Evolutionary conservation across 2,113 vertebrate species (phyloP).

Genomic region (Neotoma lepida): DNA sequence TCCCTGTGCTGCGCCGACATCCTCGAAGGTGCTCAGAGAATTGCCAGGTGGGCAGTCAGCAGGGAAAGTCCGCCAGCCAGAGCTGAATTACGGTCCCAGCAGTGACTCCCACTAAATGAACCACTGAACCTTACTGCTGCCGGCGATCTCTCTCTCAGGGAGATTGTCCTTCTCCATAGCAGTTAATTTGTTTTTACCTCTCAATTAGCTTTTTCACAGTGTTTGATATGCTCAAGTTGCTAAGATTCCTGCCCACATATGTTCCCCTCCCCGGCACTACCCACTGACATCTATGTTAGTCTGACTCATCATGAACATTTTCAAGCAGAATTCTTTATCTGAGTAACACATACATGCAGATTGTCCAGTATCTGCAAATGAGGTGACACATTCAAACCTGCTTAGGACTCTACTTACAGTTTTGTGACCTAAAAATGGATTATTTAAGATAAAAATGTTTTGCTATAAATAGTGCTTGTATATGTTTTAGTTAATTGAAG

Average conservation of each 20-base stretch:
- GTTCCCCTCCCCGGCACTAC: constrained; percentile 64
- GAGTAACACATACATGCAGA: constrained; percentile 13
- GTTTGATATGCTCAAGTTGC: constrained; percentile 73
- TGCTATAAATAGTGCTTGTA: neutral
- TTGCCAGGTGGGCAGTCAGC: constrained; percentile 80
- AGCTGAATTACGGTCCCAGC: constrained; percentile 68
- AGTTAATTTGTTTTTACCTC: constrained; percentile 83
- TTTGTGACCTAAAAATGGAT: neutral
- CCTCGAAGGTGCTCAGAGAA: constrained; percentile 71
- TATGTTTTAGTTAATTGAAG: neutral
- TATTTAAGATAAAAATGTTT: constrained; percentile 31
- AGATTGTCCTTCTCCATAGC: constrained; percentile 77
- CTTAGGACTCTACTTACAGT: neutral
- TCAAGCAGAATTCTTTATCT: constrained; percentile 42
- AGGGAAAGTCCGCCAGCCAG: constrained; percentile 72
- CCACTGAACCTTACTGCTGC: constrained; percentile 72
- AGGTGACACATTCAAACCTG: neutral
- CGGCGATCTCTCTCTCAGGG: constrained; percentile 62
- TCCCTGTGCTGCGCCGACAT: constrained; percentile 61
- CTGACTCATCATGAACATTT: constrained; percentile 4
- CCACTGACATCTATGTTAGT: constrained; percentile 76
- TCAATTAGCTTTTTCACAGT: constrained; percentile 83
- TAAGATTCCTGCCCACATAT: constrained; percentile 72
- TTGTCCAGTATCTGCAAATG: constrained; percentile 46
- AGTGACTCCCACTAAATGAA: constrained; percentile 68